Evolutionary conservation across 2,888 invertebrate genomes (phyloP).

Genomic region (Nymphalis c-album): DNA sequence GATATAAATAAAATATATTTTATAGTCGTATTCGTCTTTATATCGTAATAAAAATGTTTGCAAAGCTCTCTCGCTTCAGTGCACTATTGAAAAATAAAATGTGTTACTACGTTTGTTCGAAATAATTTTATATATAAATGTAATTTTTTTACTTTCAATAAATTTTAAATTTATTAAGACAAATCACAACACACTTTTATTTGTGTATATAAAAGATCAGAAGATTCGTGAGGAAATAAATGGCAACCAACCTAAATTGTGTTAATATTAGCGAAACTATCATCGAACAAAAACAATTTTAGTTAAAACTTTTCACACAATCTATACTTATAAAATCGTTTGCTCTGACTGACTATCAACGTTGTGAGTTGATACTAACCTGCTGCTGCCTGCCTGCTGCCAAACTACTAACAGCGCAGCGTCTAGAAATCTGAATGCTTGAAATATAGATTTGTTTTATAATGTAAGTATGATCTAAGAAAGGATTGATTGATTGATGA

Average conservation of each 20-base stretch:
- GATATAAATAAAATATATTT: constrained; percentile 44
- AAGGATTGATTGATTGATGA: too few relatives aligned
- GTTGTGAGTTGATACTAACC: too few relatives aligned
- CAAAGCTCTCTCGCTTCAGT: constrained; percentile 36
- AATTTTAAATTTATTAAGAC: not conserved
- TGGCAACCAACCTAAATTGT: not conserved
- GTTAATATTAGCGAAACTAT: not conserved
- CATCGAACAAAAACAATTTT: not conserved
- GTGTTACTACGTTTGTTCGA: constrained; percentile 16
- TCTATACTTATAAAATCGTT: too few relatives aligned
- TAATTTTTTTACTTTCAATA: not conserved
- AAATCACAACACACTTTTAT: not conserved
- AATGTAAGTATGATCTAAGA: too few relatives aligned
- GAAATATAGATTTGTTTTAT: too few relatives aligned
- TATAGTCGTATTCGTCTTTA: constrained; percentile 38
- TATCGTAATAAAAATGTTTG: constrained; percentile 38
- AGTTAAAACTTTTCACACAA: constrained; percentile 2
- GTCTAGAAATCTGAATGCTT: too few relatives aligned
- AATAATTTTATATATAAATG: not conserved
- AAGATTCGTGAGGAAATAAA: not conserved
- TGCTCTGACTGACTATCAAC: too few relatives aligned
- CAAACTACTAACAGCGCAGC: too few relatives aligned
- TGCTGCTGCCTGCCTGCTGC: too few relatives aligned
- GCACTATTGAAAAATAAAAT: constrained; percentile 38
- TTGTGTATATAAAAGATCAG: not conserved